These are phyloP conservation scores for Dromococcyx pavoninus DNA, from an alignment of 2,797 vertebrate species.

Conservation along the genomic window DNA sequence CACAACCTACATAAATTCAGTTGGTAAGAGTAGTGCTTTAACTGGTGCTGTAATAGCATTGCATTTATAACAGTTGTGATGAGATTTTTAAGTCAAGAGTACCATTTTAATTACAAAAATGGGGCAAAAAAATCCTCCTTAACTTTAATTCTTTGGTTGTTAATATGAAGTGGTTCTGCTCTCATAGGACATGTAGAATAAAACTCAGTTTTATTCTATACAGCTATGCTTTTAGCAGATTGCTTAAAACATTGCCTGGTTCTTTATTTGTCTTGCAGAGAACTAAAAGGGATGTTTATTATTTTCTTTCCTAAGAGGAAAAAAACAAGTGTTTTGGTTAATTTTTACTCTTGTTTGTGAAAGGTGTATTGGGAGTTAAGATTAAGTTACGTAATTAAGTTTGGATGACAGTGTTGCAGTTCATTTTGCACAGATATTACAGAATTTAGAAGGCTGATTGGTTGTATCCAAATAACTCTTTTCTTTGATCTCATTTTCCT, in stretches of 20 bases:
- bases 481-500: constrained; percentile 18
- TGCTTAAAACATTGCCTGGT: background rate
- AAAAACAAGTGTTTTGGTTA: background rate
- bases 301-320: background rate
- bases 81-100: background rate
- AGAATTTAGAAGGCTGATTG: background rate
- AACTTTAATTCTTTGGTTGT: background rate
- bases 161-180: background rate
- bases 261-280: background rate
- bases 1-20: background rate
- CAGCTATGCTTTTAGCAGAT: background rate
- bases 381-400: background rate
- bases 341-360: background rate
- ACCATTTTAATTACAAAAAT: background rate
- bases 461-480: background rate
- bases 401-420: background rate
- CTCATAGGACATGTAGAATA: background rate
- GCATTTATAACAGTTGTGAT: background rate
- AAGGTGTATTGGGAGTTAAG: background rate
- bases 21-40: background rate
- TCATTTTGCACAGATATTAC: background rate
- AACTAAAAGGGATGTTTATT: background rate
- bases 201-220: background rate
- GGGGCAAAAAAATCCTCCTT: background rate
- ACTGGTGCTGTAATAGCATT: background rate